These are phyloP conservation scores for Helleia helle DNA, from an alignment of 2,888 invertebrate genomes.

Conservation along the genomic window DNA sequence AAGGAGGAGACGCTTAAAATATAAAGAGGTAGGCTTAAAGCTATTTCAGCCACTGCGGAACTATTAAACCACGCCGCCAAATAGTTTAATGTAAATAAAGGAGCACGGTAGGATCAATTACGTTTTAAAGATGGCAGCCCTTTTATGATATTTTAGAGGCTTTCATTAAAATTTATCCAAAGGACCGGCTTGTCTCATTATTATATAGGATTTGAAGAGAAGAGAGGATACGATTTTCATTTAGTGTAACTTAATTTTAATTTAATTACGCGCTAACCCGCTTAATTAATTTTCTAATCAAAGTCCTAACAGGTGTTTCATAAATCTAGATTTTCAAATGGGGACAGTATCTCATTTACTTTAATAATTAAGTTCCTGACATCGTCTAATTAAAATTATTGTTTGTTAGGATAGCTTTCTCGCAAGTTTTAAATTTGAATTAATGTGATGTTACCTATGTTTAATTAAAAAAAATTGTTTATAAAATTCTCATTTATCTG, in stretches of 20 bases:
- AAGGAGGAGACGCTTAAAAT: conserved; percentile 16
- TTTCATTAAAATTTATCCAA: conserved; percentile 58
- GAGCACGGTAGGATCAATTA: conserved; percentile 38
- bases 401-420: no score
- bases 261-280: conserved; percentile 8
- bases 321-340: not conserved
- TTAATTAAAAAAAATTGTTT: no score
- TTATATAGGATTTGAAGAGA: conserved; percentile 50
- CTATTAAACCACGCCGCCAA: conserved; percentile 22
- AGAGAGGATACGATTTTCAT: conserved; percentile 19
- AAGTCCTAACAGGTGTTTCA: not conserved
- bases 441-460: no score
- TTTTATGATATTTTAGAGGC: conserved; percentile 51
- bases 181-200: conserved; percentile 52
- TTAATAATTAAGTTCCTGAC: no score
- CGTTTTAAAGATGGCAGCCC: conserved; percentile 41
- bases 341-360: no score
- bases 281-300: conserved; percentile 22
- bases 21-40: conserved; percentile 20
- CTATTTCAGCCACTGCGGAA: conserved; percentile 15
- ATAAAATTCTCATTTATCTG: no score
- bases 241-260: not conserved
- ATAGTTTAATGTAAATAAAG: conserved; percentile 24
- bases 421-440: no score
- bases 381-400: no score